Percentiles rank a stretch among this genome's conserved stretches.
Evolutionary conservation across 2,888 invertebrate genomes (phyloP).

Genomic region (Ophion slaviceki): DNA sequence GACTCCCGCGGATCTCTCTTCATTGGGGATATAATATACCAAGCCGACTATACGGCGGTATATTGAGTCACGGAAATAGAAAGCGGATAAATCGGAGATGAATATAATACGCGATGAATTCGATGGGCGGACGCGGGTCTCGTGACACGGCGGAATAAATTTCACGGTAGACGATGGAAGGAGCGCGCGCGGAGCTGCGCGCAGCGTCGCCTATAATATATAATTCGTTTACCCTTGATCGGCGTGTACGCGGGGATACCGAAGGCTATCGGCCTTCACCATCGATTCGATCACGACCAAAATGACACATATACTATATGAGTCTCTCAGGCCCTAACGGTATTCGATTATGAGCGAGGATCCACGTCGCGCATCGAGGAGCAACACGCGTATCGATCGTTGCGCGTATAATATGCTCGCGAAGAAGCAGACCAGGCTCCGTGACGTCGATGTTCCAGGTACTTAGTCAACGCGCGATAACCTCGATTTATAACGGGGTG

Average conservation of each 20-base stretch:
- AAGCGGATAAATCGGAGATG: constrained; percentile 23
- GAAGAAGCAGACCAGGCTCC: not conserved
- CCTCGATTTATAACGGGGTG: not conserved
- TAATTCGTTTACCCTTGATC: constrained; percentile 53
- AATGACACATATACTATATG: constrained; percentile 34
- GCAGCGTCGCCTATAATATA: constrained; percentile 19
- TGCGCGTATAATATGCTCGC: not conserved
- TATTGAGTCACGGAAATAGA: constrained; percentile 6
- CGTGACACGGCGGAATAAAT: constrained; percentile 40
- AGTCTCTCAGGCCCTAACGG: not conserved
- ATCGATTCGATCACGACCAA: constrained; percentile 44
- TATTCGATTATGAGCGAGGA: constrained; percentile 5
- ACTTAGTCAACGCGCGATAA: not conserved
- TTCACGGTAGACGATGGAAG: constrained; percentile 35
- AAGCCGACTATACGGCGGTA: not conserved
- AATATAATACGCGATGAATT: constrained; percentile 33
- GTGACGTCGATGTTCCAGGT: not conserved
- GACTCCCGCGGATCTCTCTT: constrained; percentile 1
- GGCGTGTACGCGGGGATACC: not conserved
- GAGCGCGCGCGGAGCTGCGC: not conserved
- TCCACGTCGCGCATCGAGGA: not conserved
- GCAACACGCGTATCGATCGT: constrained; percentile 26
- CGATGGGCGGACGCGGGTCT: not conserved
- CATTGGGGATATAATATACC: constrained; percentile 3
- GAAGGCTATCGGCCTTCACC: not conserved